A percentile compares a stretch with the other conserved stretches of the same genome.
phyloP scores from a whole-genome alignment of 2,888 invertebrate species.

The Hybos culiciformis region DNA sequence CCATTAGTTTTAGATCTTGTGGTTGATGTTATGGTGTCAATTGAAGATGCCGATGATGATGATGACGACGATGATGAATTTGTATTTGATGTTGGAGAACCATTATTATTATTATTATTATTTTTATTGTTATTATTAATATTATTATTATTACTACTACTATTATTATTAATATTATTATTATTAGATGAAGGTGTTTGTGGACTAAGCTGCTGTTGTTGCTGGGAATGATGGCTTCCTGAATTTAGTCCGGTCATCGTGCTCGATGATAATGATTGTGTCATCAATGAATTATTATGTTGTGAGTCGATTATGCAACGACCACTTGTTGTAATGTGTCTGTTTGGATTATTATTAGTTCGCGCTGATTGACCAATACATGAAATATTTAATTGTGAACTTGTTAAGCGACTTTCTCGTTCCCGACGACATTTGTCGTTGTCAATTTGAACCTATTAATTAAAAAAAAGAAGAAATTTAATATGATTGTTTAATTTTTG shows the following conservation, averaged over 20 bases:
- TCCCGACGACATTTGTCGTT: slow-evolving; percentile 37
- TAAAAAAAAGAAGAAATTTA: too few species aligned
- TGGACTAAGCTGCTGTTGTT: slow-evolving; percentile 6
- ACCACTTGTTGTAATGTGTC: slow-evolving; percentile 11
- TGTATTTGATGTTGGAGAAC: slow-evolving; percentile 24
- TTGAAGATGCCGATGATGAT: background rate
- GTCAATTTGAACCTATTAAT: slow-evolving; percentile 34
- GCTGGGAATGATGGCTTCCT: slow-evolving; percentile 12
- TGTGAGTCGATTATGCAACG: slow-evolving; percentile 23
- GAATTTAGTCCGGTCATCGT: slow-evolving; percentile 3
- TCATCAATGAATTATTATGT: slow-evolving; percentile 25
- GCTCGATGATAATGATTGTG: slow-evolving; percentile 17
- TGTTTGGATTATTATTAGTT: too few species aligned
- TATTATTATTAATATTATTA: background rate
- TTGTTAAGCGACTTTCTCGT: slow-evolving; percentile 26
- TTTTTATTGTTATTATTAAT: slow-evolving; percentile 16
- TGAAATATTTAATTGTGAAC: slow-evolving; percentile 30
- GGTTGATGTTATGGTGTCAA: background rate
- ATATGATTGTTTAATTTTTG: too few species aligned
- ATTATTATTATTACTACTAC: slow-evolving; percentile 7
- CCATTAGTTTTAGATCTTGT: background rate
- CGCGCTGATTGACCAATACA: slow-evolving; percentile 24
- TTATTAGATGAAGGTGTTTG: background rate
- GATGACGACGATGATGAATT: background rate
- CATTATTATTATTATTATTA: slow-evolving; percentile 26